Conservation (phyloP, 2,797 vertebrate genomes). For the Alexandromys oeconomus region DNA sequence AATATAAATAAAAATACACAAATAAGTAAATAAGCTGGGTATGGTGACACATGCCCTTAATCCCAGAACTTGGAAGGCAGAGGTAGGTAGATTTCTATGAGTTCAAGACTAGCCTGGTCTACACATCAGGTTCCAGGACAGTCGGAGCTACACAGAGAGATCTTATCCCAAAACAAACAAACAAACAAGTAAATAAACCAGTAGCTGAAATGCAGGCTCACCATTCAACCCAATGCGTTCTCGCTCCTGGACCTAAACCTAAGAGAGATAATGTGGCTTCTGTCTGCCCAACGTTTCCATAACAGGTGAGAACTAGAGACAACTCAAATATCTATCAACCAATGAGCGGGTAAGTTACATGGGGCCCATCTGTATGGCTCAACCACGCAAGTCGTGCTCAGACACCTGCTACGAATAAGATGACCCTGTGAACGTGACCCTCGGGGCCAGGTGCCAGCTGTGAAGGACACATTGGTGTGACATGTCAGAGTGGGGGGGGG, state of each 20-base stretch:
- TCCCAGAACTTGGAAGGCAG: neutral
- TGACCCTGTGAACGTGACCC: neutral
- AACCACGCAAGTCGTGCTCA: too few species aligned
- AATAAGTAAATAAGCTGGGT: neutral
- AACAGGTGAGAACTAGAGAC: neutral
- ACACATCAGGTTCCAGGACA: neutral
- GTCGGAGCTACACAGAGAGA: neutral
- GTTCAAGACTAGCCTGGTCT: neutral
- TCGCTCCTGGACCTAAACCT: neutral
- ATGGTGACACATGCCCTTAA: neutral
- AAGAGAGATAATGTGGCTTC: neutral
- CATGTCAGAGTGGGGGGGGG: neutral
- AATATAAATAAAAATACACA: neutral
- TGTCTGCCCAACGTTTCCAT: neutral
- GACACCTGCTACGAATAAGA: accelerated
- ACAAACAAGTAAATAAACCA: neutral
- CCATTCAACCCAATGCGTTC: neutral
- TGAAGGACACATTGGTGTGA: neutral
- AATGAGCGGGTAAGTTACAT: neutral
- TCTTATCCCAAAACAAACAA: neutral
- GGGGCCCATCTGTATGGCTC: neutral
- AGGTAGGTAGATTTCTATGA: neutral
- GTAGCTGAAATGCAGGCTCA: neutral
- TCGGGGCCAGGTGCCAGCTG: neutral
- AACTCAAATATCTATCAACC: too few species aligned